Base-by-base conservation (phyloP, 1,140 invertebrate genomes). In the Xylocopa sonorina region DNA sequence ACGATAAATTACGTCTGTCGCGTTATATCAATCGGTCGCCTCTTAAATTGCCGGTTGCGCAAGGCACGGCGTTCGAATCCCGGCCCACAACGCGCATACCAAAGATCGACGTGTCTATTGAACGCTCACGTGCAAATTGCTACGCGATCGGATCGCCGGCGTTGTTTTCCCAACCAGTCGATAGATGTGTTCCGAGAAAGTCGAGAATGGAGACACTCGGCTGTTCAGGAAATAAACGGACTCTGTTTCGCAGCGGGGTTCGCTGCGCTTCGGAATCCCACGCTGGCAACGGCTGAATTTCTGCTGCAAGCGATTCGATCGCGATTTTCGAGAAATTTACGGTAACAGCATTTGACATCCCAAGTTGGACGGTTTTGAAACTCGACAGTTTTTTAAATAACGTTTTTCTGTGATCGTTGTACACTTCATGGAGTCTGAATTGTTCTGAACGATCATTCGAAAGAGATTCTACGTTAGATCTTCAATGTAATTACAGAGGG, bases 11-110 rank as follows among this genome's bases (percentile, higher is more conserved):
- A 41, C 24, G 4, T 24, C 27, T 34, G 24, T 73, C 57, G 58
- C 48, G 2, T 72, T 72, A 16, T 72, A 43, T 48, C 46, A 38
- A 34, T 48, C 68, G 24, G 3, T 24, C 29, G 27, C 27, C 46
- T 29, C 18, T 57, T 46, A 78, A 72, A 72, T 73, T 55, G 34
- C 58, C 18, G 24, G 76, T 78, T 78, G 57, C 32, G 57, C 57
- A 38, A 53, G 48, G 57, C 57, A 80, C 46, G n/a, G 60, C 58
- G 63, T 21, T 29, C 57, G 58, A 74, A 76, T 76, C 62, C 34
- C 78, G 41, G 62, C 78, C 78, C 72, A 75, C 72, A 69, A 77
- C 38, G 53, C 74, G 78, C 68, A 75, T 74, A 64, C 48, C 62
- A 21, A n/a, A 16, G 18, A 38, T 67, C 58, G 71, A 60, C 41